Evolutionary conservation across 2,113 vertebrate genomes (phyloP).

Genomic region (Otocyon megalotis): DNA sequence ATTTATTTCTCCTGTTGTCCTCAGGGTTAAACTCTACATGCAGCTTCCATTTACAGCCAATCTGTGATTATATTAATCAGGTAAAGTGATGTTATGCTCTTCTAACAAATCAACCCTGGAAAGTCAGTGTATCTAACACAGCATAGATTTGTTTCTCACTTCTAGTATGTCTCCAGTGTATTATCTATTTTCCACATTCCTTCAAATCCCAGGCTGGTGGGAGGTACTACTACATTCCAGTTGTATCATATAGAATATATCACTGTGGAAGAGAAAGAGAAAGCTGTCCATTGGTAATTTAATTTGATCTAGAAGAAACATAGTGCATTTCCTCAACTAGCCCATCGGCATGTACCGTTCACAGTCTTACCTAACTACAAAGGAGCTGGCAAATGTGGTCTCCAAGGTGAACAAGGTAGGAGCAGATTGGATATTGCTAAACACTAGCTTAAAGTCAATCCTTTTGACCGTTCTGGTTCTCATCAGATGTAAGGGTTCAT

Average conservation of each 20-base stretch:
- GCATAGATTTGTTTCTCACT: not conserved
- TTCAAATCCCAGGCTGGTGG: not conserved
- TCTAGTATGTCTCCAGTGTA: not conserved
- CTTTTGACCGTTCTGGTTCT: not conserved
- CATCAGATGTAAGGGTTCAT: not conserved
- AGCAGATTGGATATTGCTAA: not conserved
- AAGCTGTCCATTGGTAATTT: not conserved
- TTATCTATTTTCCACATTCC: not conserved
- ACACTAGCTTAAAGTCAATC: not conserved
- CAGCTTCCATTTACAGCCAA: not conserved
- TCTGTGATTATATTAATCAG: not conserved
- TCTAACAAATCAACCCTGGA: not conserved
- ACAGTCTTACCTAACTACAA: not conserved
- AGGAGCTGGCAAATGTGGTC: not conserved
- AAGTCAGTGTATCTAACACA: not conserved
- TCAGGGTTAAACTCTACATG: not conserved
- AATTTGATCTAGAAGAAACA: not conserved
- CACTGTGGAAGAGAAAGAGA: not conserved
- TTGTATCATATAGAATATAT: not conserved
- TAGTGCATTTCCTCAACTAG: not conserved
- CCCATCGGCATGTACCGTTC: not conserved
- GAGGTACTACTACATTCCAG: not conserved
- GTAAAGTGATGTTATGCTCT: not conserved
- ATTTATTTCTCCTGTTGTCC: not conserved
- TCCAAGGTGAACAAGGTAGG: not conserved